Percentiles rank a stretch among this genome's conserved stretches.
Evolutionary conservation across 2,113 vertebrate species (phyloP).

Genomic region (Megatriorchis doriae): DNA sequence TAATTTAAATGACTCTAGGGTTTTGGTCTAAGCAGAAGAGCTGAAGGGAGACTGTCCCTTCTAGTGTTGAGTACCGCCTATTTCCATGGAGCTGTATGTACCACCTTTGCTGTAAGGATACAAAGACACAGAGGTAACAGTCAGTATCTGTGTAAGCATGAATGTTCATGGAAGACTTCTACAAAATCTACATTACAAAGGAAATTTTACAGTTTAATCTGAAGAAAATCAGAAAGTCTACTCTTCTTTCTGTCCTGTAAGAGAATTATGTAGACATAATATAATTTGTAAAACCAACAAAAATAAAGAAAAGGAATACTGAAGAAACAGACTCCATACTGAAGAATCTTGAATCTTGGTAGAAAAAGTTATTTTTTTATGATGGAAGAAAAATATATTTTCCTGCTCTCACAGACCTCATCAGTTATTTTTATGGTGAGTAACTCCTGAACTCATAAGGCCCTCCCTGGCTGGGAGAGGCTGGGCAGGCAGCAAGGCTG

Average conservation of each 20-base stretch:
- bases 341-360: neutral
- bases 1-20: neutral
- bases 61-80: neutral
- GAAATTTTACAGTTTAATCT: neutral
- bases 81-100: neutral
- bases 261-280: neutral
- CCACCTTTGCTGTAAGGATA: neutral
- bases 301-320: neutral
- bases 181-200: neutral
- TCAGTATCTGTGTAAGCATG: neutral
- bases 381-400: neutral
- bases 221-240: neutral
- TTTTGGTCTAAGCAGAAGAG: neutral
- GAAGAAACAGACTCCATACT: neutral
- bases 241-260: neutral
- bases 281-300: neutral
- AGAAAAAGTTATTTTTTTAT: neutral
- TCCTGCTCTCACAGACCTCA: neutral
- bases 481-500: neutral
- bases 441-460: neutral
- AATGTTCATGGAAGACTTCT: neutral
- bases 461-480: neutral
- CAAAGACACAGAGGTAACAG: neutral
- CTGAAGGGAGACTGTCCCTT: neutral
- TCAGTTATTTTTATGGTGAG: neutral